Percentiles rank a stretch among this genome's conserved stretches.
phyloP scores from a whole-genome alignment of 2,113 vertebrate species.

The Vicugna pacos region DNA sequence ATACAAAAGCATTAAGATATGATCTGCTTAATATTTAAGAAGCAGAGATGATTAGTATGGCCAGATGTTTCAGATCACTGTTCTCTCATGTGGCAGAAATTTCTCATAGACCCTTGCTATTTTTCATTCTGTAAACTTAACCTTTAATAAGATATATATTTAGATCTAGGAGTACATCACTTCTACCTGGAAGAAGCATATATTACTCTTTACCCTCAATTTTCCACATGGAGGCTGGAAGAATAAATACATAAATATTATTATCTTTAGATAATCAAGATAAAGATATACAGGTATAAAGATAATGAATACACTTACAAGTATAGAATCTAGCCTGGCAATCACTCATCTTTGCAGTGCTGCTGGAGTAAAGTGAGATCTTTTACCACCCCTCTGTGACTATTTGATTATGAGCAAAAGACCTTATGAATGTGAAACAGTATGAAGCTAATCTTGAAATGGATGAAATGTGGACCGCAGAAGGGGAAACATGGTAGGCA shows the following conservation, averaged over 20 bases:
- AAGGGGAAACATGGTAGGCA: background rate
- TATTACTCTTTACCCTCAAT: background rate
- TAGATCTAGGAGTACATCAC: background rate
- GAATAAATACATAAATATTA: background rate
- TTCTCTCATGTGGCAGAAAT: background rate
- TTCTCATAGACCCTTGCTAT: background rate
- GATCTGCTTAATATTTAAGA: background rate
- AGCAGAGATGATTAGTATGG: background rate
- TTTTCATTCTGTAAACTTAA: background rate
- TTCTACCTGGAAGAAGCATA: background rate
- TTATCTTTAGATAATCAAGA: background rate
- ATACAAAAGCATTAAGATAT: background rate
- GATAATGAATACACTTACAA: background rate
- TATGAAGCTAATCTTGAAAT: background rate
- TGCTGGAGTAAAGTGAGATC: background rate
- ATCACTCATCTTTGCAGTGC: background rate
- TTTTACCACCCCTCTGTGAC: background rate
- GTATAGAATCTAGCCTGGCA: background rate
- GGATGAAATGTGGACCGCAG: background rate
- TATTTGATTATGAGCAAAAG: background rate
- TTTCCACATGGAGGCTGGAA: background rate
- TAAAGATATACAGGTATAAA: background rate
- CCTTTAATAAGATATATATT: background rate
- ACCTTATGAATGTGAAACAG: background rate
- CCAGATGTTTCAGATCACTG: background rate